Evolutionary conservation across 1,140 invertebrate genomes (phyloP).

Genomic region (Trissolcus basalis): DNA sequence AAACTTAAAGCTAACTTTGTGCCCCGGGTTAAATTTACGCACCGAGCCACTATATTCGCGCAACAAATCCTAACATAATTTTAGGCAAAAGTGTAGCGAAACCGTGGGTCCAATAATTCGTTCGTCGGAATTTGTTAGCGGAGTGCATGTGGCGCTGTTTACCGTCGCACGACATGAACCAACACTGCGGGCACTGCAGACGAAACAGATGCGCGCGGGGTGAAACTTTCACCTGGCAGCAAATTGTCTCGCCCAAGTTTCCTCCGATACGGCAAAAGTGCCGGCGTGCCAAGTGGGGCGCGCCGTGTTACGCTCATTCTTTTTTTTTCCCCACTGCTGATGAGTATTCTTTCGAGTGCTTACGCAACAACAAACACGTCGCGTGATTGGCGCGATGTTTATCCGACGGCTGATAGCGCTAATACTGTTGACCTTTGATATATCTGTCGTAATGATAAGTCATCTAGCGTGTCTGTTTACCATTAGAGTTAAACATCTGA

Average conservation of each 20-base stretch:
- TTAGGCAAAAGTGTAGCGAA: constrained; percentile 17
- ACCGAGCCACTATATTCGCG: constrained; percentile 2
- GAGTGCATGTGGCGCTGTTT: constrained; percentile 35
- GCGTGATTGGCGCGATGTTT: constrained; percentile 52
- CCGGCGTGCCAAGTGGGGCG: background rate
- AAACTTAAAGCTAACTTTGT: too few relatives aligned
- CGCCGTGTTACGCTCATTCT: constrained; percentile 40
- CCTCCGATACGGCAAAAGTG: constrained; percentile 39
- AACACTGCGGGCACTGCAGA: constrained; percentile 28
- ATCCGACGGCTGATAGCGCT: constrained; percentile 42
- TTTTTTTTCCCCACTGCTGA: constrained; percentile 18
- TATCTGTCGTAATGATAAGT: constrained; percentile 52
- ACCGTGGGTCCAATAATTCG: constrained; percentile 31
- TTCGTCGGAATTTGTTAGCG: constrained; percentile 25
- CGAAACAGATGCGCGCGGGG: constrained; percentile 50
- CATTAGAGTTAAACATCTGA: constrained; percentile 29
- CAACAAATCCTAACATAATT: constrained; percentile 25
- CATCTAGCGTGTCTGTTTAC: constrained; percentile 40
- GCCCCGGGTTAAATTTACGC: background rate
- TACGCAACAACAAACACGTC: constrained; percentile 14
- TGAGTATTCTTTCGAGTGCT: constrained; percentile 22
- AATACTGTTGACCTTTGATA: constrained; percentile 32
- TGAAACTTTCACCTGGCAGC: constrained; percentile 37
- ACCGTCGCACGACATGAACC: constrained; percentile 40
- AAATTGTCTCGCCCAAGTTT: constrained; percentile 47